These are phyloP conservation scores for Andinoacara biseriatus DNA, from an alignment of 2,113 vertebrate genomes.

Conservation along the genomic window DNA sequence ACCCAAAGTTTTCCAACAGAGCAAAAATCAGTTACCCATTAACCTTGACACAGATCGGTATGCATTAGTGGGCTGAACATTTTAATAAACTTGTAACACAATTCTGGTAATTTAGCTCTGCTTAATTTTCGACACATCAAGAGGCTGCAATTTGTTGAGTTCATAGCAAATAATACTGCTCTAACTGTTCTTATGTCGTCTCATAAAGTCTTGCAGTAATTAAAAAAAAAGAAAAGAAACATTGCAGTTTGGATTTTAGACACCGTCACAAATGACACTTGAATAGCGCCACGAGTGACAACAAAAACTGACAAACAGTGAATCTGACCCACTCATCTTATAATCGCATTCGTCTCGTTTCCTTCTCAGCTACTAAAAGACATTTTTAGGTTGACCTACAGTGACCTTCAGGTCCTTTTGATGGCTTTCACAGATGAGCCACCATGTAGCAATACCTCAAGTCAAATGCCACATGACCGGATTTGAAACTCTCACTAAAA, in stretches of 20 bases:
- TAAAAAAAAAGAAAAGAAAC: neutral
- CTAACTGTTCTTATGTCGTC: neutral
- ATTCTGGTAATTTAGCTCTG: neutral
- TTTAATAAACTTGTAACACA: neutral
- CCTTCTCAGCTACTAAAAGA: neutral
- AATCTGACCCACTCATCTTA: neutral
- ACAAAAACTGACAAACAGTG: neutral
- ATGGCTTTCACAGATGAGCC: conserved; percentile 3
- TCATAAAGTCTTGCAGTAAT: neutral
- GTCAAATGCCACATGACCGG: conserved; percentile 21
- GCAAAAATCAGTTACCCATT: neutral
- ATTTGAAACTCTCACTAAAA: conserved; percentile 16
- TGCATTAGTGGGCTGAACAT: neutral
- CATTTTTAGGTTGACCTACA: neutral
- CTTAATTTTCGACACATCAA: no score
- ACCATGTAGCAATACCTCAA: neutral
- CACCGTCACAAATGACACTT: neutral
- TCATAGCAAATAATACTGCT: neutral
- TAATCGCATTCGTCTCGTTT: neutral
- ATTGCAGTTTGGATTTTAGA: neutral
- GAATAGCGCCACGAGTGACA: neutral
- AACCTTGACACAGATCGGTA: neutral
- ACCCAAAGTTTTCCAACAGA: neutral
- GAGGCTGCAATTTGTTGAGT: neutral
- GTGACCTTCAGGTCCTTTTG: neutral